Evolutionary conservation across 1,140 invertebrate genomes (phyloP), one percentile per base, ranked within the genome.

Genomic region (Trichomalopsis sarcophagae): DNA sequence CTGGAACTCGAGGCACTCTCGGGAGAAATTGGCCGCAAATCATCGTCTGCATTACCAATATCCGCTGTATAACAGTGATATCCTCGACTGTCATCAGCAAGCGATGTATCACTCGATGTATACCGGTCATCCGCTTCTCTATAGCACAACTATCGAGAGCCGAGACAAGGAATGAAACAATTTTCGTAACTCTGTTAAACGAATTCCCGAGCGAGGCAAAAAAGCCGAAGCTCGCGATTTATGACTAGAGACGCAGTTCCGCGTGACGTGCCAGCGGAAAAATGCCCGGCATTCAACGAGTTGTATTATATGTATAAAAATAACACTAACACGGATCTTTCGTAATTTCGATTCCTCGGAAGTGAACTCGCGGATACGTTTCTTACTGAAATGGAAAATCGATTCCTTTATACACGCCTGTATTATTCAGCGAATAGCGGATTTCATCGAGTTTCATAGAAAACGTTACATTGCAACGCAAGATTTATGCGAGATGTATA

Each of bases 191-290:
- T 3, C 33, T 62, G 1, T 33, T 69, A 23, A 83, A 36, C 27
- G 81, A 44, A 76, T 76, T 66, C 33, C 36, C 36, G 44, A 76
- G 47, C 76, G 27, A 27, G 27, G 27, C 21, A 40, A 62, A 82
- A 74, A 71, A 81, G 27, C 27, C 27, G 17, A 44, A 47, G 66
- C 74, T 27, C 27, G 33, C 69, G 33, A 76, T 83, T 76, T 83
- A 76, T 13, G 30, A 82, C 80, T 82, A 82, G 10, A 73, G 17
- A 30, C 7, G 27, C 50, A 83, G 81, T 82, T 74, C 81, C 81
- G 81, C 81, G 30, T 82, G 47, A 82, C 81, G 50, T 75, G 62
- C 23, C 40, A 55, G n/a, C 2, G 50, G 69, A 68, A 83, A 83
- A 83, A 76, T 83, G 33, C 33, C 33, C 76, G 81, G 21, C 47